Evolutionary conservation across 2,888 invertebrate genomes (phyloP), one percentile per base, ranked within the genome.

Genomic region (Ophraella communa): DNA sequence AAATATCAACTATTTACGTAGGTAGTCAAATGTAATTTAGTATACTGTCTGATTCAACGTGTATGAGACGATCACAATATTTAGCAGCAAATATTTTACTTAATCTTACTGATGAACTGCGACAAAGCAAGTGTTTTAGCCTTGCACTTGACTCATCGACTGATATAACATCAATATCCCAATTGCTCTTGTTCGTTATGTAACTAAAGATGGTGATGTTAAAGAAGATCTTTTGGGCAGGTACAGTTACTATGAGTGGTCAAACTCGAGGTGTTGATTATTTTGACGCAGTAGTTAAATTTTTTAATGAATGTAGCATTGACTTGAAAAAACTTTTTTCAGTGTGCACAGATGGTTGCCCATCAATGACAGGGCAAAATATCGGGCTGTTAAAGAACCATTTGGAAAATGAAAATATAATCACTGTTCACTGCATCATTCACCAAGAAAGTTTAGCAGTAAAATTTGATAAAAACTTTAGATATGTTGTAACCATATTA

Each of bases 121-220:
- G 8, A 45, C 45, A 39, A 39, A 39, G 8, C 39, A 39, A 39
- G 39, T 39, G 39, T 39, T 8, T 39, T 39, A 4, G 39, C 14
- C 39, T 39, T 39, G 39, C 39, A 39, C 39, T 39, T 39, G 39
- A 39, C 39, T 39, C 39, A 39, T 39, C 39, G 39, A 39, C 39
- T 39, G 39, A 39, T 39, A 39, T 39, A 39, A 39, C 39, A 39
- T 39, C 39, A 39, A 39, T 39, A 39, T 39, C 39, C 3, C 39
- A 39, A 39, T 39, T 39, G 39, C 39, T 39, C 8, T 18, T 45
- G 45, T 45, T 45, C 45, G 45, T 45, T 45, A 45, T 45, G 45
- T 45, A 45, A 45, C 45, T 18, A 45, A 45, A 45, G 45, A 45
- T 45, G 45, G 45, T 45, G 45, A 45, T 45, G 45, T 45, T 14